Evolutionary conservation across 2,797 vertebrate genomes (phyloP), one percentile per base, ranked within the genome.

Genomic region (Chlorospingus semifuscus): DNA sequence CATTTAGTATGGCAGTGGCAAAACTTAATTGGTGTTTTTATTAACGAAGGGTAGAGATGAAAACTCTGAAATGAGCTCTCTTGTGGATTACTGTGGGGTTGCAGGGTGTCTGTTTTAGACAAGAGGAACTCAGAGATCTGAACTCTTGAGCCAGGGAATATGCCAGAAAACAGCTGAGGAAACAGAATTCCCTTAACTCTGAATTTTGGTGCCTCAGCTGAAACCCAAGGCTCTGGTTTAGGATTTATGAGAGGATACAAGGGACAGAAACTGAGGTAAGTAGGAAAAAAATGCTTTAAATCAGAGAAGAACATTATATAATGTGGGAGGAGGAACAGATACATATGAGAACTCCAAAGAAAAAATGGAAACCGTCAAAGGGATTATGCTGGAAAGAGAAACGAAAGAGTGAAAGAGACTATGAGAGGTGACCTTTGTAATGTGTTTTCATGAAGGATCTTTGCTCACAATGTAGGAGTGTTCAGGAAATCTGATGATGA

Each of bases 171-270:
- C 32, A 42, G 24, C 36, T 72, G 49, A 87, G 8, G 49, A 87
- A 83, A 59, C 8, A 95, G 52, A 83, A 88, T 82, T 92, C 17
- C 52, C 26, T 87, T 84, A 66, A 68, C 9, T 77, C 56, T 59
- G 49, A 46, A 53, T 86, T 76, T 93, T 86, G 52, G 30, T 70
- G 47, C 36, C 70, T 79, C 66, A 32, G 34, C 59, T 91, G 47
- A 95, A 86, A 70, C 17, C 8, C 30, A 90, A 32, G 36, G 12
- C 52, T 79, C 36, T 65, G 34, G 12, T 69, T 68, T 26, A 61
- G 39, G 39, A 66, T 34, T 64, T 8, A 49, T 60, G 39, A 68
- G 12, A 52, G 14, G 2, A 29, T 44, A 41, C 7, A 52, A 57
- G 36, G 16, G 39, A 12, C 23, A 87, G 23, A 69, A 81, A 30